phyloP scores from a whole-genome alignment of 2,797 vertebrate species.

The Smutsia gigantea region DNA sequence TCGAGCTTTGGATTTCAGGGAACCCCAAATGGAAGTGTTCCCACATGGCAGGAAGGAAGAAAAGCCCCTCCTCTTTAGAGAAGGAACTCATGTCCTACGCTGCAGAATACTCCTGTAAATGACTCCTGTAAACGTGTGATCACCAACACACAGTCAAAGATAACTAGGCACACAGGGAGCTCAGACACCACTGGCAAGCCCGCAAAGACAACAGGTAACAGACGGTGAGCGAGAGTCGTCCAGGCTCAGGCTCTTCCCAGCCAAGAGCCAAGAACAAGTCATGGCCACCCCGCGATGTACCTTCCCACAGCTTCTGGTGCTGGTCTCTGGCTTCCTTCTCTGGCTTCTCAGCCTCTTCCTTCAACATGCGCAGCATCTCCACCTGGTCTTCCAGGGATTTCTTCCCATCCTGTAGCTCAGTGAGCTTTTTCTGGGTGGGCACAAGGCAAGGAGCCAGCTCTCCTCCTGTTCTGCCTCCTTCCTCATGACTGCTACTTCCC shows the following conservation, averaged over 20 bases:
- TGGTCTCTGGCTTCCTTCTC: conserved; percentile 94
- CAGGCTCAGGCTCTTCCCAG: neutral
- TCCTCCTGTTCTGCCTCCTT: too few species aligned
- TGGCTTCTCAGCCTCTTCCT: conserved; percentile 92
- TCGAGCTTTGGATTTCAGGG: neutral
- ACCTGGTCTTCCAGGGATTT: conserved; percentile 89
- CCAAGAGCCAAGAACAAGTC: accelerated
- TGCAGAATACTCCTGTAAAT: neutral
- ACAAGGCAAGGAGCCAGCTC: neutral
- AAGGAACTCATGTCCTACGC: neutral
- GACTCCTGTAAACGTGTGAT: neutral
- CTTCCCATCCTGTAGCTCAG: conserved; percentile 87
- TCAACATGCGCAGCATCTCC: conserved; percentile 88
- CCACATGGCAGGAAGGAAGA: neutral
- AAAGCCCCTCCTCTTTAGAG: neutral
- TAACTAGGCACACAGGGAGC: neutral
- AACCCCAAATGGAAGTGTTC: neutral
- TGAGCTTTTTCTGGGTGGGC: conserved; percentile 86
- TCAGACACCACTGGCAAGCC: neutral
- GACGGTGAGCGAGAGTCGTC: neutral
- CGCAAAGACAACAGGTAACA: neutral
- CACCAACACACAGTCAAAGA: neutral
- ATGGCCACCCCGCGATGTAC: conserved; percentile 62
- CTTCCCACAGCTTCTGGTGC: conserved; percentile 94
- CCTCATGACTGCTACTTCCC: accelerated